phyloP scores from a whole-genome alignment of 2,797 vertebrate species.

The Anisognathus igniventris region DNA sequence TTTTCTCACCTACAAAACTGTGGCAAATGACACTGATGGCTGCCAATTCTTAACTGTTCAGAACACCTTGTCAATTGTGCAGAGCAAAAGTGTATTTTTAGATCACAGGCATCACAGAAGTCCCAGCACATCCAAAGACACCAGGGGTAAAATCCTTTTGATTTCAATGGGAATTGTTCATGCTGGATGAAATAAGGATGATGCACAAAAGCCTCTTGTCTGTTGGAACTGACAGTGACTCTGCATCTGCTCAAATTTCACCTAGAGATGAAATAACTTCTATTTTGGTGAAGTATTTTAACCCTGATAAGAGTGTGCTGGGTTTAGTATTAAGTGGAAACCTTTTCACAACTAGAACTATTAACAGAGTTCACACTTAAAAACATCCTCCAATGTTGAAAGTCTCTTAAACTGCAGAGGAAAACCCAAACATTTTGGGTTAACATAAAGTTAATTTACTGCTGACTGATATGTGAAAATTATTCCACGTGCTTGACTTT shows the following conservation, averaged over 20 bases:
- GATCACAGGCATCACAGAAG: neutral
- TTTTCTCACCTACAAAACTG: neutral
- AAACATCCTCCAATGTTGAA: neutral
- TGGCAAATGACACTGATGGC: neutral
- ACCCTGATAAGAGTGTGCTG: neutral
- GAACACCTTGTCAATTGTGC: neutral
- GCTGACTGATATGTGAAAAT: neutral
- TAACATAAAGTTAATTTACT: neutral
- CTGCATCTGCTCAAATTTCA: neutral
- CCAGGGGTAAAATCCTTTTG: neutral
- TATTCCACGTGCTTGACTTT: neutral
- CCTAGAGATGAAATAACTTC: neutral
- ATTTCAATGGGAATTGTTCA: neutral
- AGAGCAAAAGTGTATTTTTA: neutral
- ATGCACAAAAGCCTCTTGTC: neutral
- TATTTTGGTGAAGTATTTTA: neutral
- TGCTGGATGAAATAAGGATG: neutral
- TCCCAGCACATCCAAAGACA: neutral
- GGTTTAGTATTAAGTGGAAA: neutral
- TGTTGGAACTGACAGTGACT: neutral
- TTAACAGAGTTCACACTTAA: neutral
- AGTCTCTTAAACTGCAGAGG: neutral
- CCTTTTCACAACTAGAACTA: neutral
- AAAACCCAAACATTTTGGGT: accelerated
- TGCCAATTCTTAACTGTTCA: neutral